These are phyloP conservation scores for Odocoileus hemionus DNA, from an alignment of 2,113 vertebrate species.

Conservation along the genomic window DNA sequence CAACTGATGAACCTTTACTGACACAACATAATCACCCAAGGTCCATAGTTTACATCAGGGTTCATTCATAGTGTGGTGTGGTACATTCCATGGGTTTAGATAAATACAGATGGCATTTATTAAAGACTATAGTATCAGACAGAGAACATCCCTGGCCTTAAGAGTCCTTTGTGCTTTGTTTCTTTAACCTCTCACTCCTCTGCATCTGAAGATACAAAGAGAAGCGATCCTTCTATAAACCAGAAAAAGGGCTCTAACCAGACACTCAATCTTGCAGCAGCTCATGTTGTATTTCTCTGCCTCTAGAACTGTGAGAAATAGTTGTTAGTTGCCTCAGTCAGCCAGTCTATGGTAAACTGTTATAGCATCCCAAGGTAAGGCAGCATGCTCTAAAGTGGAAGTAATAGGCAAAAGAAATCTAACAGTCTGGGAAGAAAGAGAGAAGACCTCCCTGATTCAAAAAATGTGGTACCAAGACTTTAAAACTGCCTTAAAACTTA, in stretches of 20 bases:
- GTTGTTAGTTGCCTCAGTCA: not conserved
- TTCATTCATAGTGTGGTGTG: not conserved
- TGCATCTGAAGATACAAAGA: not conserved
- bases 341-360: not conserved
- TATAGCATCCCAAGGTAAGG: not conserved
- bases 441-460: not conserved
- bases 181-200: not conserved
- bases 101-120: too few species aligned
- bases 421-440: not conserved
- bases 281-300: not conserved
- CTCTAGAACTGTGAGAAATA: not conserved
- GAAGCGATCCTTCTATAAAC: not conserved
- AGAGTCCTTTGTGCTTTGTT: not conserved
- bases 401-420: not conserved
- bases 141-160: not conserved
- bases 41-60: not conserved
- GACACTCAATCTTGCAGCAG: not conserved
- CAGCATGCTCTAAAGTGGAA: not conserved
- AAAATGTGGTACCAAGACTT: not conserved
- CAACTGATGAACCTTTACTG: not conserved
- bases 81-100: not conserved
- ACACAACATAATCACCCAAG: too few species aligned
- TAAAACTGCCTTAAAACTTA: not conserved
- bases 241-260: not conserved
- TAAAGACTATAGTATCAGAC: not conserved